These are phyloP conservation scores for Drosophila arizonae DNA, from an alignment of 1,140 invertebrate genomes.

Conservation along the genomic window DNA sequence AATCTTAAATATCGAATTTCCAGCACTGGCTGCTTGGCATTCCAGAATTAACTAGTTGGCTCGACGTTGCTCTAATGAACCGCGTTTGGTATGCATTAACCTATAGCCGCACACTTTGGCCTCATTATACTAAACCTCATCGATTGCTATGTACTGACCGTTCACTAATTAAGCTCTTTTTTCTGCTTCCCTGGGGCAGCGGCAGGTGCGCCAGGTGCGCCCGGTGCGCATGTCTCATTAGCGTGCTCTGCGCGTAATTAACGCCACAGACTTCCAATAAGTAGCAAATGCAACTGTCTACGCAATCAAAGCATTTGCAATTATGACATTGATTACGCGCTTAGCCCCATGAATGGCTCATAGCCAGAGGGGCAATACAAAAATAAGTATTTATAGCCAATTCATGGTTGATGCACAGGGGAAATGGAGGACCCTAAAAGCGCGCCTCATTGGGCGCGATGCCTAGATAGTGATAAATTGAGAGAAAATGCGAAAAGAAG, in stretches of 20 bases:
- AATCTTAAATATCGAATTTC: not conserved
- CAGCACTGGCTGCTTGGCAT: conserved; percentile 4
- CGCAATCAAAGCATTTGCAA: conserved; percentile 67
- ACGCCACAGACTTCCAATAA: conserved; percentile 16
- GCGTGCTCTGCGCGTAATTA: conserved; percentile 61
- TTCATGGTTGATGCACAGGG: conserved; percentile 23
- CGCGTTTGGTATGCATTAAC: conserved; percentile 59
- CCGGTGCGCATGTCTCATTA: conserved; percentile 53
- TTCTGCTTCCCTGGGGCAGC: conserved; percentile 17
- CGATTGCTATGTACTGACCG: conserved; percentile 45
- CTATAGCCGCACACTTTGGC: conserved; percentile 56
- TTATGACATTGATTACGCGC: conserved; percentile 66
- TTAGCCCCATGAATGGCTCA: conserved; percentile 47
- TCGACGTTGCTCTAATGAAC: conserved; percentile 45
- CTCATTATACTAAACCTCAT: conserved; percentile 58
- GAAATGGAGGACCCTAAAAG: conserved; percentile 24
- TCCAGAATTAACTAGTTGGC: conserved; percentile 4
- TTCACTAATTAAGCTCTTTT: conserved; percentile 67
- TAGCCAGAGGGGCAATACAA: conserved; percentile 4
- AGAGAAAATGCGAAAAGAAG: not conserved
- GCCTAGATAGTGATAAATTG: not conserved
- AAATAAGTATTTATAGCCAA: conserved; percentile 13
- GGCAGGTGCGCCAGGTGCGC: conserved; percentile 15
- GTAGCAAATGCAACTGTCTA: conserved; percentile 22
- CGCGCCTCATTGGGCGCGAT: conserved; percentile 16